Base-by-base conservation (phyloP, 2,888 invertebrate genomes). In the Candidula unifasciata region DNA sequence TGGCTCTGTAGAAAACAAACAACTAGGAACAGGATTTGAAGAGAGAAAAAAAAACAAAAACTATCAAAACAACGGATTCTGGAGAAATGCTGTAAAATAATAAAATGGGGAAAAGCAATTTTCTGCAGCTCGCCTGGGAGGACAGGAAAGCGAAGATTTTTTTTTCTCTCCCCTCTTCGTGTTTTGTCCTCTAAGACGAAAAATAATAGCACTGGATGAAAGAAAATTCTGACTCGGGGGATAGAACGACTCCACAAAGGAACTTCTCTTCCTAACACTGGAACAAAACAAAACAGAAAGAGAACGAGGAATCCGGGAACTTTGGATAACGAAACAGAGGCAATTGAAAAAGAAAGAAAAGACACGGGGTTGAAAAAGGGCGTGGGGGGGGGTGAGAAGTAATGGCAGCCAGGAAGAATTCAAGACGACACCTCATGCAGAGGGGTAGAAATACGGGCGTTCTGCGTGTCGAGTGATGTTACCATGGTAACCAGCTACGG, bases 381-480 rank as follows among this genome's bases (percentile, higher is more conserved):
- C 79, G 44, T 21, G 60, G 35, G 35, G 74, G 37, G 54, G 44
- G 6, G 73, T 60, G 79, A 79, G 60, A 78, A 33, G 35, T 35
- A 64, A 60, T 27, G 37, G 24, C 30, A 54, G 30, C 54, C 2
- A 54, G 6, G 54, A 74, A 27, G 74, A 74, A 74, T 74, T 74
- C 54, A 74, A 74, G 74, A 52, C 73, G 73, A 54, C 74, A 74
- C 74, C 54, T 74, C 74, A 24, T 44, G 54, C 66, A 80, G 54
- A 69, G 77, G 81, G 77, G 37, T 37, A 77, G 68, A 80, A 74
- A 57, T 30, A 44, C 35, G 35, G 73, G 27, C 57, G 78, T 78
- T 78, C 76, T 57, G 76, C 83, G 57, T 87, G 85, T 86, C 85
- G 87, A 86, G 84, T 85, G 79, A 52, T 66, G 87, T 87, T 86